Base-by-base conservation (phyloP, 2,797 vertebrate species). In the Platalea minor region DNA sequence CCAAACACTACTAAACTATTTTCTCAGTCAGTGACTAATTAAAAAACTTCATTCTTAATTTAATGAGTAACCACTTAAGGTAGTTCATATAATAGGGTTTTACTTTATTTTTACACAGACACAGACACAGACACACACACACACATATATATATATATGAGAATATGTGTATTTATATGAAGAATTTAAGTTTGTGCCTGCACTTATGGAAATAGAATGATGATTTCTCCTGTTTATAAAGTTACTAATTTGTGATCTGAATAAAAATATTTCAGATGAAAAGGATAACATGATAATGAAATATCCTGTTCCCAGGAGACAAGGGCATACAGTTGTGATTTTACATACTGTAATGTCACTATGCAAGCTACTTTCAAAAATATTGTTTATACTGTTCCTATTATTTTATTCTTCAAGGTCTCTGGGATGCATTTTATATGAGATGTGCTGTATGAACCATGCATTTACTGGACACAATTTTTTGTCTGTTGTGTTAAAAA, bases 381-480 rank as follows among this genome's bases (percentile, higher is more conserved):
- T 43, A 46, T 13, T 64, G 13, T 57, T 53, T 13, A 14, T 61
- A 7, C 7, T 60, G 2, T 78, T 82, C 9, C 35, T 85, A 8
- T 92, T 91, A n/a, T 43, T 95, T 91, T 88, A 61, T 87, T 85
- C 88, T 95, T 93, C 43, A 81, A 99, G 98, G 98, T 98, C 98
- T 41, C 96, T 99, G 93, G 99, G 98, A 21, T 99, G 98, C 90
- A 98, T 99, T 94, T 97, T 99, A 45, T 98, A 98, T 26, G 98
- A 99, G 97, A 98, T 99, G 97, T 99, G 98, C 93, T 98, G 98
- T 85, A 96, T 99, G 98, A 96, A 94, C 75, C 98, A 98, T 16
- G 98, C 98, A 29, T 99, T 99, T 95, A 91, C 97, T 65, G 99
- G 98, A n/a, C 98, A 98, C 70, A 99, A 95, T 96, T 99, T 99